phyloP scores from a whole-genome alignment of 2,888 invertebrate genomes.

The Eucriotettix oculatus region DNA sequence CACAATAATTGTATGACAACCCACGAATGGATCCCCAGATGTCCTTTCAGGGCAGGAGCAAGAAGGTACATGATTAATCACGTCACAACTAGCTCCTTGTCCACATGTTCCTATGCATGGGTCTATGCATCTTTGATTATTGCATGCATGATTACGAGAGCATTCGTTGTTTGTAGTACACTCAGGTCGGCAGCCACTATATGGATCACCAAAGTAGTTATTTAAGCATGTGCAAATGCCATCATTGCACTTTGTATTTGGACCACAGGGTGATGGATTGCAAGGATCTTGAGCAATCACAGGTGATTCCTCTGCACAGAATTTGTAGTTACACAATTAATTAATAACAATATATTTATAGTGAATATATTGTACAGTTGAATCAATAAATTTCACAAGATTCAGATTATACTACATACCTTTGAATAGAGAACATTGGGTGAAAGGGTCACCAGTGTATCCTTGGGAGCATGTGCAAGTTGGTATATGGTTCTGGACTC shows the following conservation, averaged over 20 bases:
- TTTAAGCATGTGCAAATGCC: slow-evolving; percentile 33
- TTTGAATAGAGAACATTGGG: slow-evolving; percentile 35
- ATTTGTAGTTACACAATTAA: no score
- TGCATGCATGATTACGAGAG: slow-evolving; percentile 48
- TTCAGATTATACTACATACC: neutral
- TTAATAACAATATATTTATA: neutral
- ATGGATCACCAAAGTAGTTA: slow-evolving; percentile 52
- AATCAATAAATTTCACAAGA: neutral
- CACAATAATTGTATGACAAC: slow-evolving; percentile 10
- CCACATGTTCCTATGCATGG: slow-evolving; percentile 43
- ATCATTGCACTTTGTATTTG: slow-evolving; percentile 23
- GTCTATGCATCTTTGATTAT: slow-evolving; percentile 56
- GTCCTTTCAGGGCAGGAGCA: slow-evolving; percentile 38
- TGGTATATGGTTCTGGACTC: slow-evolving; percentile 27
- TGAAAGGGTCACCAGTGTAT: slow-evolving; percentile 59
- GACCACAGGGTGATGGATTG: slow-evolving; percentile 58
- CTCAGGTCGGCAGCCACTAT: slow-evolving; percentile 56
- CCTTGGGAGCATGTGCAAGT: slow-evolving; percentile 38
- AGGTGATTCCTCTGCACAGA: slow-evolving; percentile 18
- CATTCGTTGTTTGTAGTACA: slow-evolving; percentile 60
- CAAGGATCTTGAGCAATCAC: slow-evolving; percentile 35
- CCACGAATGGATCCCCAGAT: slow-evolving; percentile 25
- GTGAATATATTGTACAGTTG: neutral
- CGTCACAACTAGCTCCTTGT: slow-evolving; percentile 34
- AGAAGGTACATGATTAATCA: slow-evolving; percentile 37